Percentiles rank a stretch among this genome's conserved stretches.
Conservation (phyloP, 2,888 invertebrate genomes). For the Epinotia demarniana region DNA sequence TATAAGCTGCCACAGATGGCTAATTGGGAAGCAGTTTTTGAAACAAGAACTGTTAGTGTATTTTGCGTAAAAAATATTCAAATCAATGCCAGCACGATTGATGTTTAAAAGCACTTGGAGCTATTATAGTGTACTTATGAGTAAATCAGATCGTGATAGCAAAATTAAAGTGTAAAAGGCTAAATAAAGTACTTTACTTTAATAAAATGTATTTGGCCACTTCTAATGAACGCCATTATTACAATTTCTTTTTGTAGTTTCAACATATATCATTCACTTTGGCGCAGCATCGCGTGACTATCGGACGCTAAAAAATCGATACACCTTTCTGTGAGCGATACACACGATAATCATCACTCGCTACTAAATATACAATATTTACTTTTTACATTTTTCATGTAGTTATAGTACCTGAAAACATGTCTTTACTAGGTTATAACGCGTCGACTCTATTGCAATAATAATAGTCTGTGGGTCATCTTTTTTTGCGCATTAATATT, state of each 20-base stretch:
- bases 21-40: background rate
- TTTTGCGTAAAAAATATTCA: too few relatives aligned
- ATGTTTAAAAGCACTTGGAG: too few relatives aligned
- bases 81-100: too few relatives aligned
- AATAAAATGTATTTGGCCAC: background rate
- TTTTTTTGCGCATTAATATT: background rate
- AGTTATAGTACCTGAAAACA: background rate
- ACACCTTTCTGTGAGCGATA: constrained; percentile 7
- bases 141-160: too few relatives aligned
- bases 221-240: background rate
- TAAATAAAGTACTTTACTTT: background rate
- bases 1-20: background rate
- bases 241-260: background rate
- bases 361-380: background rate
- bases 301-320: constrained; percentile 1
- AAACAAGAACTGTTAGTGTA: too few relatives aligned
- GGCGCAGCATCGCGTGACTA: constrained; percentile 26
- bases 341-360: constrained; percentile 9
- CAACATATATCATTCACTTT: constrained; percentile 18
- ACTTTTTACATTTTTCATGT: background rate
- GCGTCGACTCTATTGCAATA: background rate
- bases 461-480: background rate
- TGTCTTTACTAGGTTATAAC: background rate
- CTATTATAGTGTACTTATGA: too few relatives aligned
- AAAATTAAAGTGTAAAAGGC: background rate